Percentiles rank a stretch among this genome's conserved stretches.
phyloP scores from a whole-genome alignment of 1,140 invertebrate genomes.

The Dreissena rostriformis region DNA sequence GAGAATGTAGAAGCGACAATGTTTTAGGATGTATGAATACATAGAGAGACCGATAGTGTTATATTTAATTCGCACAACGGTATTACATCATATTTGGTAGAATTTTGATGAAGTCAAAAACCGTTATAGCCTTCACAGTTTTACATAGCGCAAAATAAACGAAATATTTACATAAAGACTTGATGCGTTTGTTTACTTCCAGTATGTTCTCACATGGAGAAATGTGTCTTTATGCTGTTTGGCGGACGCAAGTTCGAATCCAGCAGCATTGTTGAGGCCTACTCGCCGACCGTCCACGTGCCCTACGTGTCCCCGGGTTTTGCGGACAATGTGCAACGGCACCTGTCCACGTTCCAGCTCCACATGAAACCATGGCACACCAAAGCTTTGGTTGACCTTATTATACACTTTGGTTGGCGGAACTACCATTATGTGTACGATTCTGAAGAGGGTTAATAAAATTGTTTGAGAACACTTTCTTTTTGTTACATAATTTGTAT shows the following conservation, averaged over 20 bases:
- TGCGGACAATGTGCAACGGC: conserved; percentile 15
- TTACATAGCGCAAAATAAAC: background rate
- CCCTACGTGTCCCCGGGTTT: conserved; percentile 89
- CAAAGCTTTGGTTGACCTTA: conserved; percentile 94
- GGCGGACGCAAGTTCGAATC: conserved; percentile 95
- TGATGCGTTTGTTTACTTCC: conserved; percentile 81
- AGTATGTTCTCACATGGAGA: conserved; percentile 96
- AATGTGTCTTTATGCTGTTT: conserved; percentile 94
- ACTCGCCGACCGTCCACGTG: conserved; percentile 97
- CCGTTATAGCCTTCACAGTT: too few species aligned
- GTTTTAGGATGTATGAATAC: too few species aligned
- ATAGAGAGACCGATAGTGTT: too few species aligned
- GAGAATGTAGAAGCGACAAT: too few species aligned
- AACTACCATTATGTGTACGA: conserved; percentile 97
- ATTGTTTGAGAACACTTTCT: too few species aligned
- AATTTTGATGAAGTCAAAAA: too few species aligned
- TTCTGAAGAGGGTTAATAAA: conserved; percentile 92
- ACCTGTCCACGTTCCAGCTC: conserved; percentile 59
- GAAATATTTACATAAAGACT: too few species aligned
- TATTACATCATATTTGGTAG: too few species aligned
- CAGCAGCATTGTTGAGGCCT: conserved; percentile 96
- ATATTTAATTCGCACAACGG: too few species aligned
- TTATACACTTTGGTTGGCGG: conserved; percentile 94
- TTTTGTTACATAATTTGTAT: too few species aligned
- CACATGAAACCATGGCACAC: conserved; percentile 95